Base-by-base conservation (phyloP, 2,888 invertebrate species). In the Baronia brevicornis region DNA sequence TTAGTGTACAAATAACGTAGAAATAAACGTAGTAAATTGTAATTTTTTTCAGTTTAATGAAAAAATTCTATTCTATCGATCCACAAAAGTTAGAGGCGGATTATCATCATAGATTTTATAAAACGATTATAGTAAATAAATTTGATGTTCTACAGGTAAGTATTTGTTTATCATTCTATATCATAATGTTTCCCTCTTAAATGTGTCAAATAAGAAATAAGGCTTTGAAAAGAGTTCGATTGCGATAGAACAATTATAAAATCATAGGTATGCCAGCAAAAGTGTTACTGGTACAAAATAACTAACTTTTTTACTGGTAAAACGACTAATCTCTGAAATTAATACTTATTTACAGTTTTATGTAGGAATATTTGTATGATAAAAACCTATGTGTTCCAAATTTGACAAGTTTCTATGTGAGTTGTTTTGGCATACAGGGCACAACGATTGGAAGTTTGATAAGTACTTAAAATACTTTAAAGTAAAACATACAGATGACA, bases 141-240 rank as follows among this genome's bases (percentile, higher is more conserved):
- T 91, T 92, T 70, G 86, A 88, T 3, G 89, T 90, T 49, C 67
- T 93, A 22, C 87, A 86, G 79, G 91, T 91, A 58, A 60, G 60
- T 41, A 31, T 12, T 17, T 17, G 4, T 26, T 14, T n/a, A n/a
- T n/a, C n/a, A 8, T 21, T 5, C 14, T 5, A 3, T 10, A 21
- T 21, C 28, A 27, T 34, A 19, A 32, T 37, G 13, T 30, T 27
- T 28, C 28, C 22, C 26, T 31, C 27, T 31, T 10, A 18, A 12
- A 36, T 37, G 19, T 28, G 26, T 35, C 10, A 33, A n/a, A n/a
- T n/a, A n/a, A n/a, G n/a, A n/a, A n/a, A n/a, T n/a, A n/a, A n/a
- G n/a, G n/a, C n/a, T n/a, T n/a, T n/a, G n/a, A n/a, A n/a, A n/a
- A n/a, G n/a, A n/a, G n/a, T n/a, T n/a, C n/a, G n/a, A n/a, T n/a